A percentile compares a stretch with the other conserved stretches of the same genome.
Evolutionary conservation across 2,113 vertebrate species (phyloP).

Genomic region (Arizona elegans): DNA sequence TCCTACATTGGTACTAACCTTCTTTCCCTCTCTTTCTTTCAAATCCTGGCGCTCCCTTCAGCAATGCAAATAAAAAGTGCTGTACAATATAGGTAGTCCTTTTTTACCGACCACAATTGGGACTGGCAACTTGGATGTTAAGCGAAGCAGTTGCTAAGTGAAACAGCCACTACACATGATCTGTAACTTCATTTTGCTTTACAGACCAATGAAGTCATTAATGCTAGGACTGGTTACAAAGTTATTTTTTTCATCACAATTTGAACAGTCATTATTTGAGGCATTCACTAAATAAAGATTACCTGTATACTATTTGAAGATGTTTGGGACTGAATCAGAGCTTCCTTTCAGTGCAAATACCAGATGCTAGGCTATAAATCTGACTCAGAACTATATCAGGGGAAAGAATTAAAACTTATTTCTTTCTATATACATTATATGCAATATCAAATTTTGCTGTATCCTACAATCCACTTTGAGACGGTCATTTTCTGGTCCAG

Average conservation of each 20-base stretch:
- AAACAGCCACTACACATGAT: neutral
- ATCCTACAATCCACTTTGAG: neutral
- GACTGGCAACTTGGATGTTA: neutral
- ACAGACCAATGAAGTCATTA: neutral
- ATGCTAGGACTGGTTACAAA: neutral
- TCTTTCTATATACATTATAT: neutral
- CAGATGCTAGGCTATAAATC: neutral
- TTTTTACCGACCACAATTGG: neutral
- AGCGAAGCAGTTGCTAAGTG: neutral
- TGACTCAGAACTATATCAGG: neutral
- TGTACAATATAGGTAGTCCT: neutral
- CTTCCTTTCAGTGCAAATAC: neutral
- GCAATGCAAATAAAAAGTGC: neutral
- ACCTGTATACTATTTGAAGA: neutral
- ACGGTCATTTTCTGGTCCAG: neutral
- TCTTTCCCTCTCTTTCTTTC: neutral
- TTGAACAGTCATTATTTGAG: neutral
- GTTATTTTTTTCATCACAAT: neutral
- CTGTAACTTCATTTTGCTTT: neutral
- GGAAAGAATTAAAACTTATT: neutral
- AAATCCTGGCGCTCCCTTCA: no score
- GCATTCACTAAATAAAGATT: neutral
- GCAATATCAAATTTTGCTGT: neutral
- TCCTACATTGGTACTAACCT: neutral
- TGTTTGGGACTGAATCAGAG: neutral